Percentiles rank a stretch among this genome's conserved stretches.
Evolutionary conservation across 2,113 vertebrate genomes (phyloP).

Genomic region (Ondatra zibethicus): DNA sequence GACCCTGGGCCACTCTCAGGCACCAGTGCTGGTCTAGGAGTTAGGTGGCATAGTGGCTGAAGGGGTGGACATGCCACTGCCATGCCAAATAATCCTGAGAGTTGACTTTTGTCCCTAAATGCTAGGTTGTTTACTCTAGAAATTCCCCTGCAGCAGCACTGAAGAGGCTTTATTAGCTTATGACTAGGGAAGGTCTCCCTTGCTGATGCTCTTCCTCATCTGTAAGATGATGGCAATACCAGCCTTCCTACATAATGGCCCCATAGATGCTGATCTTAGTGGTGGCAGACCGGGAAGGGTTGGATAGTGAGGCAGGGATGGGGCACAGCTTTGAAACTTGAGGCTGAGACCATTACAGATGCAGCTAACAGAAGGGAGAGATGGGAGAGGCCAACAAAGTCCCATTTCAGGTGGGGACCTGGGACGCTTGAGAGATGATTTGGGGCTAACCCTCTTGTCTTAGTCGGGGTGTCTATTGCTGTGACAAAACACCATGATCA

Average conservation of each 20-base stretch:
- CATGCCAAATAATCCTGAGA: not conserved
- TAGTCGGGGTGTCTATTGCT: not conserved
- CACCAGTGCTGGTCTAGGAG: not conserved
- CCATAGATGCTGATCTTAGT: not conserved
- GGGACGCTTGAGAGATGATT: not conserved
- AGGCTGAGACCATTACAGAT: not conserved
- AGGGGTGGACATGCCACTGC: not conserved
- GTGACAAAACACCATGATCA: not conserved
- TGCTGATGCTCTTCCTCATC: not conserved
- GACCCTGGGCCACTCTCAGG: not conserved
- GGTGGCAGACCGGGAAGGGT: not conserved
- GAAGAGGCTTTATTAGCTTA: fast-evolving
- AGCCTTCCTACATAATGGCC: fast-evolving
- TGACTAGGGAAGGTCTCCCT: not conserved
- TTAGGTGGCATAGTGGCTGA: fast-evolving
- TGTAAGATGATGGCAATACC: too few species aligned
- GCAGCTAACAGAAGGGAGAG: not conserved
- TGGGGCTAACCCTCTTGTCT: not conserved
- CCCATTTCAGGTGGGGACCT: not conserved
- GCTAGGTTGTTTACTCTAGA: not conserved
- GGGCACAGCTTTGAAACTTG: not conserved
- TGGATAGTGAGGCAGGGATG: too few species aligned
- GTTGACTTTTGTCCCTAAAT: not conserved
- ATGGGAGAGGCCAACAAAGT: too few species aligned
- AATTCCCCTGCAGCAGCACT: not conserved